phyloP scores from a whole-genome alignment of 2,113 vertebrate genomes.

The Eolophus roseicapilla region DNA sequence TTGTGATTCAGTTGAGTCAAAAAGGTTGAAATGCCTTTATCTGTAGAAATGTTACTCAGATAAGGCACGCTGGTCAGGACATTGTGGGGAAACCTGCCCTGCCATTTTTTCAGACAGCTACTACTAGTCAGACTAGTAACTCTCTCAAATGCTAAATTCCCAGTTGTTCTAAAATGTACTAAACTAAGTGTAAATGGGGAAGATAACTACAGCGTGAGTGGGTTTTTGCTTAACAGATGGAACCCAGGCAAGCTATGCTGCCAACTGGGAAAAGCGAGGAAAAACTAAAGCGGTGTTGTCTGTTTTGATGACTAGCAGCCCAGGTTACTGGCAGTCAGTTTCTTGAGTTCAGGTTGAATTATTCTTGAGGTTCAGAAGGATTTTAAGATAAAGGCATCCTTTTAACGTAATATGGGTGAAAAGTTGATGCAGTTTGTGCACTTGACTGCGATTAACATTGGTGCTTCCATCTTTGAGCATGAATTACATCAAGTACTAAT shows the following conservation, averaged over 20 bases:
- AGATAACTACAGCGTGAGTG: not conserved
- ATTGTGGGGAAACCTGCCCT: not conserved
- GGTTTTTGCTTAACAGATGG: not conserved
- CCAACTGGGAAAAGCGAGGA: not conserved
- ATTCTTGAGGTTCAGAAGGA: not conserved
- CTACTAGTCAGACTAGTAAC: not conserved
- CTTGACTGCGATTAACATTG: not conserved
- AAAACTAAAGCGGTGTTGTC: not conserved
- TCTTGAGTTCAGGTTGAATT: not conserved
- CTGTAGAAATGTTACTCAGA: not conserved
- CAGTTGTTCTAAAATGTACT: not conserved
- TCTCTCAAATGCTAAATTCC: not conserved
- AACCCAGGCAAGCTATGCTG: not conserved
- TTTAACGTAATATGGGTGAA: not conserved
- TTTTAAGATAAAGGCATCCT: not conserved
- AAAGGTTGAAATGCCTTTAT: not conserved
- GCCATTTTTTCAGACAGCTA: not conserved
- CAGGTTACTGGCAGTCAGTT: not conserved
- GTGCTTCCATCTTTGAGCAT: not conserved
- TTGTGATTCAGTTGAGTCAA: not conserved
- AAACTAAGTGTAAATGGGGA: not conserved
- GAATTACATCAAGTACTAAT: not conserved
- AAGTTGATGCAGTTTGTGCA: not conserved
- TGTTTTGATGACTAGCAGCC: not conserved
- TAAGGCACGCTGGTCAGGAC: accelerated